phyloP scores from a whole-genome alignment of 2,888 invertebrate genomes.

The Leptinotarsa haldemani region DNA sequence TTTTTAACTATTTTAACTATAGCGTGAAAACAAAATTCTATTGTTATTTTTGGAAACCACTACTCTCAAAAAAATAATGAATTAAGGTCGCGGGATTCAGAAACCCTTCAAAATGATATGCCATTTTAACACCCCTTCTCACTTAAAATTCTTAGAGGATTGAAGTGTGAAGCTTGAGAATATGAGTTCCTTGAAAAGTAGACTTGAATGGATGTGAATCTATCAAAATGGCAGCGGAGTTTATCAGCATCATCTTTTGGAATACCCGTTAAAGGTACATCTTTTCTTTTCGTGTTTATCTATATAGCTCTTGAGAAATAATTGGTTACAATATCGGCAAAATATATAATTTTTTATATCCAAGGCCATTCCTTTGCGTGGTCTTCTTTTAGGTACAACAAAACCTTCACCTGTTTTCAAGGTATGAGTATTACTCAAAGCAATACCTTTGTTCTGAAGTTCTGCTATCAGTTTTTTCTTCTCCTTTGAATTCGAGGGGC shows the following conservation, averaged over 20 bases:
- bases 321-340: constrained; percentile 6
- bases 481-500: constrained; percentile 3
- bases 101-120: no score
- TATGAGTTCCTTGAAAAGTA: no score
- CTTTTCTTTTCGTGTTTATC: background rate
- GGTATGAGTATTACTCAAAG: constrained; percentile 7
- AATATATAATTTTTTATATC: background rate
- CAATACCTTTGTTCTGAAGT: constrained; percentile 6
- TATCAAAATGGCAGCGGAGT: no score
- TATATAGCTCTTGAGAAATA: background rate
- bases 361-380: background rate
- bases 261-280: background rate
- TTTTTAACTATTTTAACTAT: no score
- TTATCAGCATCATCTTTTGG: background rate
- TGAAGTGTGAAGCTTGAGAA: no score
- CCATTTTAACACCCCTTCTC: no score
- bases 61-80: no score
- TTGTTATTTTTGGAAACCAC: no score
- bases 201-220: no score
- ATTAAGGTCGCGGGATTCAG: no score
- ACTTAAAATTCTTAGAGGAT: no score
- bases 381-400: constrained; percentile 15
- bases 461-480: constrained; percentile 11
- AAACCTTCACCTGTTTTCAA: constrained; percentile 9
- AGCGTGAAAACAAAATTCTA: no score